Base-by-base conservation (phyloP, 2,113 vertebrate species). In the Clinocottus analis region DNA sequence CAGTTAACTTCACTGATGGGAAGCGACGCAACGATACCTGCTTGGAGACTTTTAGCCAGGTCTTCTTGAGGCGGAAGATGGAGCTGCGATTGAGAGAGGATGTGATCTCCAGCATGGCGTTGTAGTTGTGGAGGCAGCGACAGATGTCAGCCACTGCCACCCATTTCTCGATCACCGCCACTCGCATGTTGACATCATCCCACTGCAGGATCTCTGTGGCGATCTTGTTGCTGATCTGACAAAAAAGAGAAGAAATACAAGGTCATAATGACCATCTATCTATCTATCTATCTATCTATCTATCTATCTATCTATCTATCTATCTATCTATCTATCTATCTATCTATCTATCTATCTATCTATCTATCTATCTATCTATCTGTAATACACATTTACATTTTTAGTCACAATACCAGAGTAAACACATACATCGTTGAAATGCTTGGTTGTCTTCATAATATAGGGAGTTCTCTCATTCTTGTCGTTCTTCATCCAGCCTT, bases 401-500 rank as follows among this genome's bases (percentile, higher is more conserved):
- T 6, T 11, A 6, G 39, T 29, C 5, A 43, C 19, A 41, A 55
- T 17, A 31, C 11, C 12, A 53, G 7, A 13, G 13, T 27, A 11
- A 45, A 31, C 58, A 95, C 97, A 87, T 91, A 99, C 98, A 16
- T 99, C 97, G 1, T 99, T 99, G 80, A 99, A 99, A 85, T 99
- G 98, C 70, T 98, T 99, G 0, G 97, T 99, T 55, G 97, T 99
- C 88, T 96, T 97, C 97, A 99, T 98, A 84, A 99, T 99, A 85
- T 97, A 98, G 0, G 98, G 98, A 2, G 98, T 98, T 90, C 96
- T 95, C 81, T 99, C 97, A 0, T 97, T 98, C 93, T 99, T 99
- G 79, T 99, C 97, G 0, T 95, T 92, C 89, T 99, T 99, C 98
- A 99, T 99, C 98, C 98, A 99, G 4, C 98, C 97, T 89, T 99